Evolutionary conservation across 2,797 vertebrate genomes (phyloP), one percentile per base, ranked within the genome.

Genomic region (Hephaestus fuliginosus): DNA sequence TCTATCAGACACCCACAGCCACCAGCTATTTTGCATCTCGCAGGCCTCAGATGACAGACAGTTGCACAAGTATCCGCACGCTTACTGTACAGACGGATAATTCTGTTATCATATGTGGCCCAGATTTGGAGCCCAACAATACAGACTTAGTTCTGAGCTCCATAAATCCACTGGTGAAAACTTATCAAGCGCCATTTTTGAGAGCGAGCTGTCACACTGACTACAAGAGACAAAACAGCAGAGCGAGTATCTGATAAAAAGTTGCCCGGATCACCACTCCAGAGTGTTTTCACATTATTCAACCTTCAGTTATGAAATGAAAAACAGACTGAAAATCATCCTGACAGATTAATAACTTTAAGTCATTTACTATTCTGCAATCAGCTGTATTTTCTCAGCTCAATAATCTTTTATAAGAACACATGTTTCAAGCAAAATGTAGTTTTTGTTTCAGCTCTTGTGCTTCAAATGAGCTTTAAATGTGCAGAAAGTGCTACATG

Each of bases 121-220:
- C 91, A 91, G 85, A 90, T 92, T 70, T 85, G 57, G 53, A 81
- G 68, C 71, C 70, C 68, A 88, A 90, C 88, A 91, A 89, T 79
- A 46, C 57, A 41, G 84, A 74, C 72, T 49, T 67, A 82, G 56
- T 88, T 90, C 74, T 85, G 72, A 86, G 82, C 77, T 78, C 69
- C 1, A 18, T 76, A 88, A 92, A 86, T 60, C 80, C 74, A 82
- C 74, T 70, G 33, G 66, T 81, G 70, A 83, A 65, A 89, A 78
- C 72, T 33, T 68, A 85, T 85, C 85, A 81, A 84, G 82, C 52
- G 81, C 52, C 64, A 58, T 73, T 71, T 89, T 65, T 64, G 76
- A 80, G 84, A 70, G 36, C 17, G 84, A 85, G 87, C 82, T 51
- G 72, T 84, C 76, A 82, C 43, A 0, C n/a, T 10, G 72, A 71